Conservation (phyloP, 2,797 vertebrate genomes). For the Phyllotis vaccarum region DNA sequence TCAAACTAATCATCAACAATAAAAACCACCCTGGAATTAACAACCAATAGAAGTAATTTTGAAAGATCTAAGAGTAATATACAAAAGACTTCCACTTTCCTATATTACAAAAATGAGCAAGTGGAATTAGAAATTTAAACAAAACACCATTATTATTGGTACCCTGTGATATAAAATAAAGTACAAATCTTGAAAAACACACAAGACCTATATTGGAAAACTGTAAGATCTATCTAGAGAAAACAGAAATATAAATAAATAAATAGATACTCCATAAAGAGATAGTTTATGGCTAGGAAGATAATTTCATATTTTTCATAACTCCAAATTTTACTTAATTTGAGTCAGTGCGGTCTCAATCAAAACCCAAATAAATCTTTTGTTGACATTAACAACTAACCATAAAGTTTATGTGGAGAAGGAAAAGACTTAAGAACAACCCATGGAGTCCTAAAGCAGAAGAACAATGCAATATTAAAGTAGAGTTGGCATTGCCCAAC, state of each 20-base stretch:
- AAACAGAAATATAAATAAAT: background rate
- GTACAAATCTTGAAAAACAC: background rate
- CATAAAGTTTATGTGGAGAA: background rate
- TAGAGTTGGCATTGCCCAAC: background rate
- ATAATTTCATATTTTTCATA: too few species aligned
- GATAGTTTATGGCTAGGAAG: background rate
- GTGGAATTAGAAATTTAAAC: background rate
- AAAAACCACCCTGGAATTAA: background rate
- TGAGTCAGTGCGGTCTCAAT: background rate
- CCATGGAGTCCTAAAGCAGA: background rate
- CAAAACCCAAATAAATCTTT: background rate
- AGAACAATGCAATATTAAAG: background rate
- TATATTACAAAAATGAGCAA: background rate
- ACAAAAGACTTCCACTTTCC: background rate
- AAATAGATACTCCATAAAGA: background rate
- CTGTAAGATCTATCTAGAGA: background rate
- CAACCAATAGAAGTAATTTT: background rate
- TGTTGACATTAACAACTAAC: background rate
- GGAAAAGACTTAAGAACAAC: background rate
- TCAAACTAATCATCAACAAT: background rate
- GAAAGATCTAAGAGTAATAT: background rate
- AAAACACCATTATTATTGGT: background rate
- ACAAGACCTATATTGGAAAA: background rate
- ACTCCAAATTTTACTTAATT: background rate
- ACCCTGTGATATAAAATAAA: background rate